Base-by-base conservation (phyloP, 2,888 invertebrate species). In the Prenolepis imparis region DNA sequence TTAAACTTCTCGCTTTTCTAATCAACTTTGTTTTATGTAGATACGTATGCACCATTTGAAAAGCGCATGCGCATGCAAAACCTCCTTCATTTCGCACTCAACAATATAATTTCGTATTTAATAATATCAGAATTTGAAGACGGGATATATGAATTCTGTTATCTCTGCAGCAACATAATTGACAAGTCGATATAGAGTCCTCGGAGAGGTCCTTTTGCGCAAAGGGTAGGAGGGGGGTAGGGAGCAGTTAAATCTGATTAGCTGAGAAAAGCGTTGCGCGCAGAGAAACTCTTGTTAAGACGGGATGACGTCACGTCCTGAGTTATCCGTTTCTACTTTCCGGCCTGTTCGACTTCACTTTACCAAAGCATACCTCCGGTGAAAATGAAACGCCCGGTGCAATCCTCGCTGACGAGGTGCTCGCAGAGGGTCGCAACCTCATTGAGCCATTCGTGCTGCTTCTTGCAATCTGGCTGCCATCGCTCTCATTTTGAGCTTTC, bases 211-310 rank as follows among this genome's bases (percentile, higher is more conserved):
- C 86, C 64, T 87, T 64, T 63, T 1, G 52, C 36, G 28, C 48
- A n/a, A n/a, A n/a, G n/a, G n/a, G n/a, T n/a, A n/a, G n/a, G 18
- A 48, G 1, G 18, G 6, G 18, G 2, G 82, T 1, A 28, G 74
- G 84, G 80, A 86, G 66, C 84, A 82, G 87, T 85, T 88, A 90
- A 91, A 91, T 90, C 90, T 88, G 90, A 90, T 90, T 90, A 90
- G 85, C 88, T 64, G 88, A 83, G 91, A 88, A 91, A 90, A 90
- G 91, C 90, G 86, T 66, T 81, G 87, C 87, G 52, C 52, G 36
- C 36, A 3, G 36, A 86, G 90, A 84, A 84, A 89, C 85, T 91
- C 88, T 86, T 84, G 90, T 90, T 91, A 91, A 90, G 90, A 86
- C 84, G 85, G 41, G 41, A 74, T 85, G 86, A 90, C 89, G 81